Evolutionary conservation across 2,888 invertebrate genomes (phyloP), one percentile per base, ranked within the genome.

Genomic region (Mamestra brassicae): DNA sequence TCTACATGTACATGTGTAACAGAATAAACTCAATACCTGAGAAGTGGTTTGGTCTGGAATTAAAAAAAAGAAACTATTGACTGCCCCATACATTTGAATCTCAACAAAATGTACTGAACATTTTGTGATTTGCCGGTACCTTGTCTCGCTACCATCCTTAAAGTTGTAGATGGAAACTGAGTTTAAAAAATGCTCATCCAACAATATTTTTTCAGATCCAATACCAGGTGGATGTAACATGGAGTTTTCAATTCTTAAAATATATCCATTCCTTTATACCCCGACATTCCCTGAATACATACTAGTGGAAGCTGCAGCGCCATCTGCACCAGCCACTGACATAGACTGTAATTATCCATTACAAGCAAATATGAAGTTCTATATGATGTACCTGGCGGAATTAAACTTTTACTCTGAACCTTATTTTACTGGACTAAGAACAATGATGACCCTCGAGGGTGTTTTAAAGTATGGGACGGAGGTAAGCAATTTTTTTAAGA

Each of bases 171-270:
- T 70, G 52, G n/a, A 11, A 71, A 34, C 38, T n/a, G 3, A 34
- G n/a, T 34, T 26, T 36, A 0, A 34, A 38, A 45, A 13, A 11
- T 10, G 0, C 50, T 74, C 55, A 69, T 50, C 36, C 42, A 74
- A 42, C 80, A 83, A 84, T 77, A 71, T 86, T 66, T 67, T 92
- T 95, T 78, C 92, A 98, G 98, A 97, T 90, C 98, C 98, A 0
- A 94, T 98, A 83, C 98, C 98, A 34, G 98, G 98, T 57, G 98
- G 98, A 34, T 98, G 98, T 90, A 98, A 98, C 89, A 96, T 97
- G 97, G 98, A 97, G 87, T 97, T 97, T 84, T 92, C 97, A 50
- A 0, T 26, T 58, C 89, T 97, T 26, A 94, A 97, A 83, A 95
- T 97, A 81, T 97, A 97, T 11, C 98, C 98, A 0, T 98, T 96